Conservation (phyloP, 1,140 invertebrate genomes). For the Drosophila ambigua region DNA sequence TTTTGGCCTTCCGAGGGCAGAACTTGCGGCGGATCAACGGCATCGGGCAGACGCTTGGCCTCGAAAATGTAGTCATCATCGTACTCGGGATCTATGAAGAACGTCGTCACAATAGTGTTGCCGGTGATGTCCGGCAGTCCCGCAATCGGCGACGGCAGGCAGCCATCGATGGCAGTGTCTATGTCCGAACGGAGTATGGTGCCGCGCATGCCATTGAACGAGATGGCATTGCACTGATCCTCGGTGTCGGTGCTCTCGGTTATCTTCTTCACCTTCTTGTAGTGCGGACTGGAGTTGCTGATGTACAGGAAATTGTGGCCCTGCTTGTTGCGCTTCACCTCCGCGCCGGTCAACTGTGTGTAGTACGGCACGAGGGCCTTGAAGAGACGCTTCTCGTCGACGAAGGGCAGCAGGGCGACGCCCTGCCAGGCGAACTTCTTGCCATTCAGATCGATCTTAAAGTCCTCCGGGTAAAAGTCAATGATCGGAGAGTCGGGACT, state of each 20-base stretch:
- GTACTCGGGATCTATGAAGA: slow-evolving; percentile 93
- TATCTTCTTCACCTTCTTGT: slow-evolving; percentile 88
- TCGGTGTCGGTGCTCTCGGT: slow-evolving; percentile 86
- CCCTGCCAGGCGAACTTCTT: slow-evolving; percentile 99
- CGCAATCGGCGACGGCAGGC: slow-evolving; percentile 88
- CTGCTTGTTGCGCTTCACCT: slow-evolving; percentile 88
- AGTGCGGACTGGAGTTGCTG: slow-evolving; percentile 87
- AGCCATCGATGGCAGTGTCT: slow-evolving; percentile 84
- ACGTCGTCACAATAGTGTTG: slow-evolving; percentile 88
- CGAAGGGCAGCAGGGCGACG: slow-evolving; percentile 98
- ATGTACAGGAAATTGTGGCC: slow-evolving; percentile 94
- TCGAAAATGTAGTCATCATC: slow-evolving; percentile 90
- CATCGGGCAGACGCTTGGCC: slow-evolving; percentile 88
- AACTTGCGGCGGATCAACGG: slow-evolving; percentile 89
- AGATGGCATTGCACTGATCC: slow-evolving; percentile 84
- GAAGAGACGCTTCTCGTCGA: slow-evolving; percentile 96
- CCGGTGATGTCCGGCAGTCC: slow-evolving; percentile 86
- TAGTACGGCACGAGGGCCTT: slow-evolving; percentile 94
- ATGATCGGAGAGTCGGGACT: slow-evolving; percentile 98
- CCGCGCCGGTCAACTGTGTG: slow-evolving; percentile 90
- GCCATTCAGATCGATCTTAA: slow-evolving; percentile 99
- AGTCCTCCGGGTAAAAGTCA: slow-evolving; percentile 99
- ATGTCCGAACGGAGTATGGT: slow-evolving; percentile 89
- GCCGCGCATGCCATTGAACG: slow-evolving; percentile 90
- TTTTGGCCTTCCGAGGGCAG: slow-evolving; percentile 87